Evolutionary conservation across 2,888 invertebrate species (phyloP).

Genomic region (Crematogaster levior): DNA sequence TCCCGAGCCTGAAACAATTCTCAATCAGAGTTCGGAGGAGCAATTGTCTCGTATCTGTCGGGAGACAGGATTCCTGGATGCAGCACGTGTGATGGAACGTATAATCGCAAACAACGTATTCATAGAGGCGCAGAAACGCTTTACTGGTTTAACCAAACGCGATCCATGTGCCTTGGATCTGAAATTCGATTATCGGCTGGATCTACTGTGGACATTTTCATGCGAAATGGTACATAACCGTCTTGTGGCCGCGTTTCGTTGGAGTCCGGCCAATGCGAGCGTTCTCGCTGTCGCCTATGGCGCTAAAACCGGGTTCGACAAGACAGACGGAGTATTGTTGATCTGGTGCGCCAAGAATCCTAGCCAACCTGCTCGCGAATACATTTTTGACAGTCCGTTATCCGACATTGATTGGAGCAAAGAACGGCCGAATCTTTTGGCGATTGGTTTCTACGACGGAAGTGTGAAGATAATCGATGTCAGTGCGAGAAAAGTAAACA

Average conservation of each 20-base stretch:
- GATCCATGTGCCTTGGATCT: conserved; percentile 89
- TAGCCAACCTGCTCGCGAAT: conserved; percentile 90
- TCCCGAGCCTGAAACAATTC: conserved; percentile 19
- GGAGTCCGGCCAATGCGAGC: conserved; percentile 90
- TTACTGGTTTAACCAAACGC: conserved; percentile 88
- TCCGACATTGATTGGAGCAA: conserved; percentile 91
- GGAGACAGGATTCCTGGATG: conserved; percentile 83
- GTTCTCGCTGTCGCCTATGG: conserved; percentile 93
- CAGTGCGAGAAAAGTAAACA: conserved; percentile 86
- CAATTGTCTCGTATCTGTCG: conserved; percentile 82
- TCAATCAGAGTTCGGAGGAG: conserved; percentile 73
- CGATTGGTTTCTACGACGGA: conserved; percentile 92
- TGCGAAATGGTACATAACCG: conserved; percentile 86
- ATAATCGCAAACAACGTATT: conserved; percentile 90
- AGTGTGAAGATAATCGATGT: conserved; percentile 91
- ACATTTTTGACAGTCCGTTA: conserved; percentile 88
- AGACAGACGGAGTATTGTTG: conserved; percentile 89
- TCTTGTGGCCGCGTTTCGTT: conserved; percentile 89
- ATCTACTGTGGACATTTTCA: conserved; percentile 89
- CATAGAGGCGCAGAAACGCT: conserved; percentile 89
- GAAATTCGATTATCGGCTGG: conserved; percentile 89
- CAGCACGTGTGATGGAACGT: conserved; percentile 90
- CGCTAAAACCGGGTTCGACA: conserved; percentile 50
- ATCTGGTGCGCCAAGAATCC: conserved; percentile 93
- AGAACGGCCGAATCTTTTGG: conserved; percentile 90